Percentiles rank a stretch among this genome's conserved stretches.
Conservation (phyloP, 2,113 vertebrate genomes). For the Genyomyrus donnyi region DNA sequence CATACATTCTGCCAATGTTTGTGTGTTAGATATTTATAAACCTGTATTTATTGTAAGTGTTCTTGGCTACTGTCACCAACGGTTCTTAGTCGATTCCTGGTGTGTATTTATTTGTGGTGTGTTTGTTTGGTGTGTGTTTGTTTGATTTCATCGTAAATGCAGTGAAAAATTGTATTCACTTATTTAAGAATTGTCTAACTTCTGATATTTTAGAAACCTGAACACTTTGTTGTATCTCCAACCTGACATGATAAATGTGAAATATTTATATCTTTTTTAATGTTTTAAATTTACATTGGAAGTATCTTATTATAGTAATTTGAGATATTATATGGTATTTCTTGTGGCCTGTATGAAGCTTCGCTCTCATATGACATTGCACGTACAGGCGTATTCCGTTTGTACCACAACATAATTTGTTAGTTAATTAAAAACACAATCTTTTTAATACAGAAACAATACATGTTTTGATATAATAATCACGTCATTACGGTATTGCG, state of each 20-base stretch:
- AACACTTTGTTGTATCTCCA: background rate
- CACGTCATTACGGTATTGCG: background rate
- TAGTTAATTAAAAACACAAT: background rate
- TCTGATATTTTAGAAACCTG: background rate
- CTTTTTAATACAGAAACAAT: background rate
- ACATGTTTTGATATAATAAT: background rate
- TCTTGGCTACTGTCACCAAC: background rate
- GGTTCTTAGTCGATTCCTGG: background rate
- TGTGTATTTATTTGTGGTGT: background rate
- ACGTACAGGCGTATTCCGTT: background rate
- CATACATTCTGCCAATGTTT: background rate
- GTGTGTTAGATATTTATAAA: background rate
- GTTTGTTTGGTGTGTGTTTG: background rate
- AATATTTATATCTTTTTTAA: background rate
- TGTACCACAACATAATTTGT: background rate
- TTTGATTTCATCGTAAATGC: background rate
- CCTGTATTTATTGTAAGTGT: background rate
- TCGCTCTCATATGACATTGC: background rate
- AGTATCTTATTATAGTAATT: background rate
- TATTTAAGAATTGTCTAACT: background rate
- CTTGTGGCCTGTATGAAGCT: background rate
- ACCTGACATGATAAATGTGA: background rate
- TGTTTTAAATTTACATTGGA: background rate
- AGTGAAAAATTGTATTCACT: background rate
- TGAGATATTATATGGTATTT: background rate